Base-by-base conservation (phyloP, 2,113 vertebrate genomes). In the Hucho hucho region DNA sequence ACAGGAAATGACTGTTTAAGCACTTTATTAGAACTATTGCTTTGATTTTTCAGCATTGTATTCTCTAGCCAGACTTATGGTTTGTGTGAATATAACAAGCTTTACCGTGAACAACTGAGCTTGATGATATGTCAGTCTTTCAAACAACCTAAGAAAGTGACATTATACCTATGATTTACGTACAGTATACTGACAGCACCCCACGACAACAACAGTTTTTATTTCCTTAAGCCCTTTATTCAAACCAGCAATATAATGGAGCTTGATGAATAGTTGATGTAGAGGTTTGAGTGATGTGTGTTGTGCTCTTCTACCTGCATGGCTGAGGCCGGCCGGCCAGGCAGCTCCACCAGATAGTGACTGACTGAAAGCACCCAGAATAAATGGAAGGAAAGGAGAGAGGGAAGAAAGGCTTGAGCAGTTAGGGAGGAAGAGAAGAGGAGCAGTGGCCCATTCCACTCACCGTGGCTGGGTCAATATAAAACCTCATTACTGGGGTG, bases 401-500 rank as follows among this genome's bases (percentile, higher is more conserved):
- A 16, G 83, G 22, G 32, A 26, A 6, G 16, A 29, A 26, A 53
- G 47, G 59, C 4, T 46, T 24, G 6, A 64, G 29, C 13, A 28
- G 26, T n/a, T 25, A 46, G 74, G 74, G 70, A 47, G 69, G 72
- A 9, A 72, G 72, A 58, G 84, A 86, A 87, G 88, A 89, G 83
- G 85, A 88, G 89, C 83, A 81, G 85, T 71, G 80, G 84, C 83
- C 86, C 87, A 84, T 89, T 90, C 88, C 88, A 86, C 90, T 89
- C 88, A 74, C 80, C 83, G 88, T 77, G 87, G 86, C 86, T 87
- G 87, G 92, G 92, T 93, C 91, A 93, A 92, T 93, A 93, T 93
- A 92, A 93, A 93, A 93, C 93, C 92, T 94, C 93, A 93, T 94
- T 93, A 94, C 90, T 90, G 90, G 87, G 88, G 90, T 93, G 93